phyloP scores from a whole-genome alignment of 2,888 invertebrate genomes.

The Noctua fimbriata region DNA sequence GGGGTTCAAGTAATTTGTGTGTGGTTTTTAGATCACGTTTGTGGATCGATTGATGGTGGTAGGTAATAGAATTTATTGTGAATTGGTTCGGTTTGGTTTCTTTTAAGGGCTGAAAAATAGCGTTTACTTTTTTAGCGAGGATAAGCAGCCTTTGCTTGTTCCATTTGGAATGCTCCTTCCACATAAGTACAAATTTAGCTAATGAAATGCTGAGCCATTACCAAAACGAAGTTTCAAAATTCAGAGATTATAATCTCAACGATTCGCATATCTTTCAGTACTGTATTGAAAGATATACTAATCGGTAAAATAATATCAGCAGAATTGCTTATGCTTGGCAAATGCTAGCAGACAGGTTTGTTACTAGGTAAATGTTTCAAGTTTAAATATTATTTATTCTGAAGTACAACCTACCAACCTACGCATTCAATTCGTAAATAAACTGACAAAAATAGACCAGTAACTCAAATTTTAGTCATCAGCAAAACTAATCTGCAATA shows the following conservation, averaged over 20 bases:
- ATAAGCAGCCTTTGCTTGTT: accelerated
- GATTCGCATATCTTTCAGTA: neutral
- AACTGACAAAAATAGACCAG: neutral
- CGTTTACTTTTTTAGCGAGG: neutral
- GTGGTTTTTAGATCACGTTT: constrained; percentile 12
- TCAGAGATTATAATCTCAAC: neutral
- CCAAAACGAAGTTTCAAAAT: neutral
- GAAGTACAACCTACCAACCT: neutral
- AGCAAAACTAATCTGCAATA: neutral
- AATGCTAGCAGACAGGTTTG: neutral
- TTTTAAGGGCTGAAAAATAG: neutral
- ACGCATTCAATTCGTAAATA: neutral
- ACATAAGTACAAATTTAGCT: neutral
- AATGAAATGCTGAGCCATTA: neutral
- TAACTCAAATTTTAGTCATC: neutral
- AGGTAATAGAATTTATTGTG: neutral
- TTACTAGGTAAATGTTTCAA: neutral
- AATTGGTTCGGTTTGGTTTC: neutral
- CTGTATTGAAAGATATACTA: neutral
- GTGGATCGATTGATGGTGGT: constrained; percentile 7
- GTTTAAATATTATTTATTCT: neutral
- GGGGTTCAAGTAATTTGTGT: constrained; percentile 55
- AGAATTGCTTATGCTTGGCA: neutral
- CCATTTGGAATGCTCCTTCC: neutral
- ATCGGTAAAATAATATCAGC: neutral